A percentile compares a stretch with the other conserved stretches of the same genome.
phyloP scores from a whole-genome alignment of 2,113 vertebrate genomes.

The Lontra canadensis region DNA sequence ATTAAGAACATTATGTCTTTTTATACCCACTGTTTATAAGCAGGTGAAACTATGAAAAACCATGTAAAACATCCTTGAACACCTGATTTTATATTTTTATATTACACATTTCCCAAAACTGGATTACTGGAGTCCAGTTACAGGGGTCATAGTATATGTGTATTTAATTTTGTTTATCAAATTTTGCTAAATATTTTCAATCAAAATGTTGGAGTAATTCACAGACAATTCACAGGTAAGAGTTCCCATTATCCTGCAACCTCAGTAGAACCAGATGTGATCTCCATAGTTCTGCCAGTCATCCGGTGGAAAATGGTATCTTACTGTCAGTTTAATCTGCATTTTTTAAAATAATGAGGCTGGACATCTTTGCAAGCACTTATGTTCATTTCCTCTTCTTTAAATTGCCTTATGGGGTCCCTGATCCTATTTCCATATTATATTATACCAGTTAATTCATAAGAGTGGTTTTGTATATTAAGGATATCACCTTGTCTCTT shows the following conservation, averaged over 20 bases:
- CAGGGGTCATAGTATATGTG: not conserved
- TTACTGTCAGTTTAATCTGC: not conserved
- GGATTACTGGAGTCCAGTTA: not conserved
- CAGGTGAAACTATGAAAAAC: not conserved
- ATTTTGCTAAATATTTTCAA: not conserved
- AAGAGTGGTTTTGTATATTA: not conserved
- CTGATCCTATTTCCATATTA: not conserved
- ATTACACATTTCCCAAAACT: not conserved
- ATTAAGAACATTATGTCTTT: not conserved
- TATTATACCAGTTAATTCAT: not conserved
- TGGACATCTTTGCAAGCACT: not conserved
- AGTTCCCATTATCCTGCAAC: not conserved
- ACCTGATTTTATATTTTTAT: not conserved
- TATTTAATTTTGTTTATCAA: not conserved
- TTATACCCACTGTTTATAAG: not conserved
- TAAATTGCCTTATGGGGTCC: not conserved
- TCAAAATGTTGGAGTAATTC: not conserved
- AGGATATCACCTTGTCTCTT: not conserved
- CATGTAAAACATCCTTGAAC: not conserved
- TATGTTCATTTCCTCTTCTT: not conserved
- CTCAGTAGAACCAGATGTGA: not conserved
- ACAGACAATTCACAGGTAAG: not conserved
- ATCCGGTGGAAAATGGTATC: not conserved
- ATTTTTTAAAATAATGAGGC: not conserved
- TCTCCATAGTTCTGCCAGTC: not conserved